phyloP scores from a whole-genome alignment of 1,140 invertebrate genomes.

The Sminthurides bifidus region DNA sequence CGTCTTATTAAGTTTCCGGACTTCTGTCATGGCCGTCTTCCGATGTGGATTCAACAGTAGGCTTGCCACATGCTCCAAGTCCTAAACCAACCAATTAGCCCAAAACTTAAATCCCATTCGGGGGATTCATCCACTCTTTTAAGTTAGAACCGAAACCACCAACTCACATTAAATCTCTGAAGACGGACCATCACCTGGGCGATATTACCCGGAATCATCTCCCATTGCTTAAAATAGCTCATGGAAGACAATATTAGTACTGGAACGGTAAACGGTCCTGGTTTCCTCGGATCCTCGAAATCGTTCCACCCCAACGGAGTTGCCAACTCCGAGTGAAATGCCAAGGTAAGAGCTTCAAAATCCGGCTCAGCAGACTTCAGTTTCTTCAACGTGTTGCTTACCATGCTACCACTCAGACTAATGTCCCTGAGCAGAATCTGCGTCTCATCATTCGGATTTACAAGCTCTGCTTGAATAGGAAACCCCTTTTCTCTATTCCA shows the following conservation, averaged over 20 bases:
- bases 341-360: conserved; percentile 23
- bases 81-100: conserved; percentile 8
- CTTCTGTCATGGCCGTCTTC: conserved; percentile 29
- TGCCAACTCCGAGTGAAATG: conserved; percentile 30
- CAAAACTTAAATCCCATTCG: neutral
- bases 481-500: conserved; percentile 29
- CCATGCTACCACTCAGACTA: neutral
- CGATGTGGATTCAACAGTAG: conserved; percentile 26
- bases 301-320: conserved; percentile 29
- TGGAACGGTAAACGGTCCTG: conserved; percentile 25
- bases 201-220: conserved; percentile 28
- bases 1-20: conserved; percentile 30
- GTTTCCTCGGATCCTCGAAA: conserved; percentile 27
- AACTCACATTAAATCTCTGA: conserved; percentile 29
- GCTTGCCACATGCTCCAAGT: conserved; percentile 23
- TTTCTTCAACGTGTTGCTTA: neutral
- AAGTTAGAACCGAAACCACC: neutral
- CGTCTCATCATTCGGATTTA: neutral
- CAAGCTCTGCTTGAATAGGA: conserved; percentile 12
- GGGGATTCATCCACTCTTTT: neutral
- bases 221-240: conserved; percentile 27
- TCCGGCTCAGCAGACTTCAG: conserved; percentile 19
- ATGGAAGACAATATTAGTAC: conserved; percentile 24
- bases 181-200: conserved; percentile 27
- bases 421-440: neutral